Evolutionary conservation across 2,113 vertebrate genomes (phyloP).

Genomic region (Mionectes macconnelli): DNA sequence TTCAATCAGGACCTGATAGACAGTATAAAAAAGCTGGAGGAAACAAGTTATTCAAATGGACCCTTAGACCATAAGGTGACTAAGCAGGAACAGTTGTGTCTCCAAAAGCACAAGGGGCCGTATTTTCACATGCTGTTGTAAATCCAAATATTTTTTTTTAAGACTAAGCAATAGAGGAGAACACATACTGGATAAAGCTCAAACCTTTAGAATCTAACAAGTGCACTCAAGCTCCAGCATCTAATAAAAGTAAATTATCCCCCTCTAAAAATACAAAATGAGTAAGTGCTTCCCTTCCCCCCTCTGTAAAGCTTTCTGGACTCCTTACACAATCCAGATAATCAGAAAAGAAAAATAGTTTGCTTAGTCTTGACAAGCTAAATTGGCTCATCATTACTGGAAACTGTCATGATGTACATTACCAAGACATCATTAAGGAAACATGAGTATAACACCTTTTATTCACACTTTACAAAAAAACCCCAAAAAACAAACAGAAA

Average conservation of each 20-base stretch:
- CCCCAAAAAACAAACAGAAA: slow-evolving; percentile 59
- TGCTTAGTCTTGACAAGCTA: slow-evolving; percentile 65
- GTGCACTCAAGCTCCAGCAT: slow-evolving; percentile 80
- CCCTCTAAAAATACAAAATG: slow-evolving; percentile 72
- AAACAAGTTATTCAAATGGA: slow-evolving; percentile 35
- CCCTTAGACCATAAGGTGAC: slow-evolving; percentile 49
- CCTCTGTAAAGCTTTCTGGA: slow-evolving; percentile 73
- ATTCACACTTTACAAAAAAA: slow-evolving; percentile 96
- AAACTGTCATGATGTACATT: slow-evolving; percentile 89
- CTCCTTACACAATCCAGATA: slow-evolving; percentile 59
- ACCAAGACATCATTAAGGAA: slow-evolving; percentile 91
- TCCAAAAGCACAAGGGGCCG: slow-evolving; percentile 59
- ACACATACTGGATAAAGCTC: slow-evolving; percentile 77
- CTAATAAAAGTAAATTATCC: slow-evolving; percentile 70
- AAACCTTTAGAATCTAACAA: slow-evolving; percentile 80
- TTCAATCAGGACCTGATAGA: neutral
- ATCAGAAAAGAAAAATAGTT: slow-evolving; percentile 64
- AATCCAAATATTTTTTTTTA: slow-evolving; percentile 37
- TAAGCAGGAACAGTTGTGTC: slow-evolving; percentile 58
- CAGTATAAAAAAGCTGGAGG: slow-evolving; percentile 49
- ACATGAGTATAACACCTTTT: slow-evolving; percentile 93
- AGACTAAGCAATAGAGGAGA: slow-evolving; percentile 72
- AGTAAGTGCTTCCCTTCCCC: slow-evolving; percentile 72
- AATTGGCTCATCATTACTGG: slow-evolving; percentile 60
- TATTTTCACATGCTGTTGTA: slow-evolving; percentile 53